A percentile compares a stretch with the other conserved stretches of the same genome.
Conservation (phyloP, 1,140 invertebrate species). For the Hylaeus anthracinus region DNA sequence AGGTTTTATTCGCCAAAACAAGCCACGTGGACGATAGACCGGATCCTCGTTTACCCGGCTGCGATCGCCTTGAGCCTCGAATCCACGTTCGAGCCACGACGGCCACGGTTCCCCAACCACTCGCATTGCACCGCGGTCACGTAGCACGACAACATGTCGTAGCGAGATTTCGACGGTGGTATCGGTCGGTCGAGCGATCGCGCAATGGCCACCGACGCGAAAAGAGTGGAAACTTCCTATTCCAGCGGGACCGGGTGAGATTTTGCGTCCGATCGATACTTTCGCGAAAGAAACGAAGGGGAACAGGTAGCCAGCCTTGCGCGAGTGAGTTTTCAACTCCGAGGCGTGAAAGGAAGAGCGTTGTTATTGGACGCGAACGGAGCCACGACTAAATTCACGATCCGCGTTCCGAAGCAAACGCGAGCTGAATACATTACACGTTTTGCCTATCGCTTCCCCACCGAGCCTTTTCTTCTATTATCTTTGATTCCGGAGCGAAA, state of each 20-base stretch:
- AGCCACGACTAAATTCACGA: constrained; percentile 22
- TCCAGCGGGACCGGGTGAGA: too few relatives aligned
- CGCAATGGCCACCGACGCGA: not conserved
- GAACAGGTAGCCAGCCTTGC: constrained; percentile 52
- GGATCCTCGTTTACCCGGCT: not conserved
- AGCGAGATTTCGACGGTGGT: constrained; percentile 5
- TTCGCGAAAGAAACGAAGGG: not conserved
- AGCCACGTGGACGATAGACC: not conserved
- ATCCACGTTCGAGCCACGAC: not conserved
- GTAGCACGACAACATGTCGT: constrained; percentile 73
- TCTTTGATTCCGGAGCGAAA: constrained; percentile 8
- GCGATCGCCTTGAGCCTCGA: constrained; percentile 33
- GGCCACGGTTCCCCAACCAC: constrained; percentile 58
- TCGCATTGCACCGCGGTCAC: constrained; percentile 71
- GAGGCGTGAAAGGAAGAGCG: constrained; percentile 64
- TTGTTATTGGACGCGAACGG: constrained; percentile 47
- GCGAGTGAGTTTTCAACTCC: constrained; percentile 61
- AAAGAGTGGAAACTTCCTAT: not conserved
- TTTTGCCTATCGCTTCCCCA: constrained; percentile 27
- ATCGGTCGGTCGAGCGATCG: not conserved
- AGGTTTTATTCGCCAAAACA: not conserved
- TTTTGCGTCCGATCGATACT: too few relatives aligned
- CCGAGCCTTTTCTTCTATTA: not conserved
- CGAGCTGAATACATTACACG: constrained; percentile 36
- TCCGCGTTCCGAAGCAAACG: not conserved